Conservation (phyloP, 2,113 vertebrate species). For the Atherinomorus stipes region DNA sequence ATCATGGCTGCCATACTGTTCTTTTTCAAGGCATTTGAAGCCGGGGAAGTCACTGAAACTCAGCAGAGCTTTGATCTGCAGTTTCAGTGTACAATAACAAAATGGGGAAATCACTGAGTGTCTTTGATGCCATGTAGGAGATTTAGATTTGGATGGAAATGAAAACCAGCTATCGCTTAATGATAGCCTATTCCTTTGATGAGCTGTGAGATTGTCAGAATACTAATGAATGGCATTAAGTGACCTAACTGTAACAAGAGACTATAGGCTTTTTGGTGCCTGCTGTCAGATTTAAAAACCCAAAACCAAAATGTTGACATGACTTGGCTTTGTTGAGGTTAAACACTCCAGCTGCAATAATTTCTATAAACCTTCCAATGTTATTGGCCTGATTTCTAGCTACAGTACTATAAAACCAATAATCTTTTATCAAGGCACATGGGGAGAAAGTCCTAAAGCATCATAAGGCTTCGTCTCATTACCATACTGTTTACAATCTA, state of each 20-base stretch:
- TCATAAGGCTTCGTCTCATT: slow-evolving; percentile 12
- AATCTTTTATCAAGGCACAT: slow-evolving; percentile 6
- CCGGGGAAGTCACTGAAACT: background rate
- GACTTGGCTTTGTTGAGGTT: background rate
- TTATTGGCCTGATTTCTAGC: background rate
- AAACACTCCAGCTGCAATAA: background rate
- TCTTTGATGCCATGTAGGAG: background rate
- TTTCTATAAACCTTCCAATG: background rate
- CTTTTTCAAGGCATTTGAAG: background rate
- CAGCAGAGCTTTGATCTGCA: background rate
- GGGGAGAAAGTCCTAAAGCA: background rate
- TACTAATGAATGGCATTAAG: too few species aligned
- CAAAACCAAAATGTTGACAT: background rate
- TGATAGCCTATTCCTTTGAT: too few species aligned
- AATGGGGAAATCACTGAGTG: background rate
- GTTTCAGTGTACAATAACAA: background rate
- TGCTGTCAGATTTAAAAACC: background rate
- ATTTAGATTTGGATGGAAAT: too few species aligned
- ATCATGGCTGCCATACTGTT: background rate
- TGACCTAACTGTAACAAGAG: background rate
- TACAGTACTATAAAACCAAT: background rate
- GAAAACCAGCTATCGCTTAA: too few species aligned
- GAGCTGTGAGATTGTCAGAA: too few species aligned
- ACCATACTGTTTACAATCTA: background rate
- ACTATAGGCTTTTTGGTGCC: background rate